A percentile compares a stretch with the other conserved stretches of the same genome.
These are phyloP conservation scores for Syrmaticus mikado DNA, from an alignment of 2,113 vertebrate species.

Conservation along the genomic window DNA sequence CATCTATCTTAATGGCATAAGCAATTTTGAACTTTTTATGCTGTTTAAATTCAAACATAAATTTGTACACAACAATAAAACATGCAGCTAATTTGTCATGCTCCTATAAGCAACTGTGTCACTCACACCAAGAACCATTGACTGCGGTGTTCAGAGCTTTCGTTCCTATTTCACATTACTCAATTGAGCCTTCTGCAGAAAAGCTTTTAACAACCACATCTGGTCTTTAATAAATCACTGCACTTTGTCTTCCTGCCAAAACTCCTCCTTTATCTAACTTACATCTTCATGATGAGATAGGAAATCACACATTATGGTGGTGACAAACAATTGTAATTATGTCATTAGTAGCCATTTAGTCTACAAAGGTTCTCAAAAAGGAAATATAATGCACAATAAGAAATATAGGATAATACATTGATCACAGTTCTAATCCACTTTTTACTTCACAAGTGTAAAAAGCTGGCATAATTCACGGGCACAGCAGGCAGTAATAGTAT, in stretches of 20 bases:
- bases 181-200: slow-evolving; percentile 80
- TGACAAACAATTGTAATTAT: slow-evolving; percentile 96
- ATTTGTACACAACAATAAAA: slow-evolving; percentile 78
- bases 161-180: slow-evolving; percentile 77
- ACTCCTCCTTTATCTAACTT: slow-evolving; percentile 93
- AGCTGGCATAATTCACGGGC: slow-evolving; percentile 82
- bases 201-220: slow-evolving; percentile 91
- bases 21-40: slow-evolving; percentile 56
- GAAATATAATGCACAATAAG: slow-evolving; percentile 82
- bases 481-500: slow-evolving; percentile 84
- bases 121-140: slow-evolving; percentile 71
- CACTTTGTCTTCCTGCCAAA: slow-evolving; percentile 93
- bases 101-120: slow-evolving; percentile 72
- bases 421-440: slow-evolving; percentile 81
- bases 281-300: slow-evolving; percentile 92
- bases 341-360: slow-evolving; percentile 92
- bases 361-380: slow-evolving; percentile 84
- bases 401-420: slow-evolving; percentile 85
- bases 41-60: slow-evolving; percentile 70
- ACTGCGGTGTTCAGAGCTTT: slow-evolving; percentile 59
- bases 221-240: slow-evolving; percentile 92
- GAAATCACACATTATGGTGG: slow-evolving; percentile 90
- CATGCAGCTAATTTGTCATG: slow-evolving; percentile 67
- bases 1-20: slow-evolving; percentile 40
- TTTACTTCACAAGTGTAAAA: slow-evolving; percentile 83